A percentile compares a stretch with the other conserved stretches of the same genome.
These are phyloP conservation scores for Pionites leucogaster DNA, from an alignment of 2,113 vertebrate genomes.

Conservation along the genomic window DNA sequence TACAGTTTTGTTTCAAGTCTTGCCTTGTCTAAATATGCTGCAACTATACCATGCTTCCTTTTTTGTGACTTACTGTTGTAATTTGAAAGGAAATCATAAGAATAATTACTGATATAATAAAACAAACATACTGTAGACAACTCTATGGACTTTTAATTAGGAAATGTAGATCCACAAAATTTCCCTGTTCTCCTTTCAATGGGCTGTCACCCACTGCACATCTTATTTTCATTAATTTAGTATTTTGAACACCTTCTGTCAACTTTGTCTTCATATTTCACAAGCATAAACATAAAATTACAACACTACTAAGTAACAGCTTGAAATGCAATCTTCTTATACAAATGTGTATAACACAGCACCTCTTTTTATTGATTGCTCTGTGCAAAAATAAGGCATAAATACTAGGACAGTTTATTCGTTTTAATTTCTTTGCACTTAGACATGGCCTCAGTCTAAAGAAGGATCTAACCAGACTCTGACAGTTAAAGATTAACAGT, in stretches of 20 bases:
- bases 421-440: conserved; percentile 60
- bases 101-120: conserved; percentile 58
- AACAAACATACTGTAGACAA: conserved; percentile 13
- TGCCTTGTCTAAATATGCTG: conserved; percentile 17
- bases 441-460: conserved; percentile 36
- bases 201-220: conserved; percentile 22
- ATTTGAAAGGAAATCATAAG: conserved; percentile 61
- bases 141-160: conserved; percentile 61
- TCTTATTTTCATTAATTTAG: conserved; percentile 51
- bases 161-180: conserved; percentile 23
- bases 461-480: conserved; percentile 33
- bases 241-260: conserved; percentile 16
- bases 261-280: conserved; percentile 53
- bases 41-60: neutral
- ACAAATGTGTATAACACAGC: conserved; percentile 1
- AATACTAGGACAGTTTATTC: conserved; percentile 22
- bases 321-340: conserved; percentile 21
- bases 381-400: conserved; percentile 50
- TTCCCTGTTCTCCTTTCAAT: conserved; percentile 30
- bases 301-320: neutral
- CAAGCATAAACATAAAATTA: conserved; percentile 56
- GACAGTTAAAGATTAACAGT: conserved; percentile 62
- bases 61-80: conserved; percentile 23
- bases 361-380: conserved; percentile 39
- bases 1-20: neutral